Evolutionary conservation across 2,888 invertebrate genomes (phyloP).

Genomic region (Eupeodes latifasciatus): DNA sequence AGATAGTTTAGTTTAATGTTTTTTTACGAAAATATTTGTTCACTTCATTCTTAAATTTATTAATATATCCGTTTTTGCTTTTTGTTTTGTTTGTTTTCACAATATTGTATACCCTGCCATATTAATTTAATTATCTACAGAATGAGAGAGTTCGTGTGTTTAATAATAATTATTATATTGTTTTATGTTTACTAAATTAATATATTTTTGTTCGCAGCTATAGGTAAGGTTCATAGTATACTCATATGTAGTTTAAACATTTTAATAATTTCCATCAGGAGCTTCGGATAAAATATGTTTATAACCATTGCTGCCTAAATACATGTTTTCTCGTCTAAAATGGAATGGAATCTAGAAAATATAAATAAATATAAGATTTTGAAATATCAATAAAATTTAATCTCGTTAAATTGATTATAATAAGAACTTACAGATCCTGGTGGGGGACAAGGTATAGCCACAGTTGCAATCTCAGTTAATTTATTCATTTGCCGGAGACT

Average conservation of each 20-base stretch:
- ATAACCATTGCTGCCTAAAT: constrained; percentile 83
- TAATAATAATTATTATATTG: constrained; percentile 6
- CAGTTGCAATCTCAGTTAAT: constrained; percentile 83
- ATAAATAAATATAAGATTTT: neutral
- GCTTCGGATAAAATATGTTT: constrained; percentile 83
- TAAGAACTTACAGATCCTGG: constrained; percentile 82
- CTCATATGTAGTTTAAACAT: neutral
- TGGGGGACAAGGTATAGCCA: constrained; percentile 83
- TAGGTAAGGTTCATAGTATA: neutral
- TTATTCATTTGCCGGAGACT: constrained; percentile 83
- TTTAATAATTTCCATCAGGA: constrained; percentile 81
- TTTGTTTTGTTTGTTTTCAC: constrained; percentile 38
- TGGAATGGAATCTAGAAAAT: constrained; percentile 82
- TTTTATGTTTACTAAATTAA: neutral
- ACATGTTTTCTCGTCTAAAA: constrained; percentile 83
- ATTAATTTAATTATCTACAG: constrained; percentile 53
- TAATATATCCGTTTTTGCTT: constrained; percentile 39
- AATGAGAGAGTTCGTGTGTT: constrained; percentile 47
- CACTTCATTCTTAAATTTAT: constrained; percentile 39
- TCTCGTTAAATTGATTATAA: neutral
- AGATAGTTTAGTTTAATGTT: constrained; percentile 2
- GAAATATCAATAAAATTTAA: neutral
- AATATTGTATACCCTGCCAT: constrained; percentile 48
- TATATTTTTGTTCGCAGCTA: constrained; percentile 11
- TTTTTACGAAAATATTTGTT: constrained; percentile 67